These are phyloP conservation scores for Porphyrio hochstetteri DNA, from an alignment of 2,113 vertebrate species.

Conservation along the genomic window DNA sequence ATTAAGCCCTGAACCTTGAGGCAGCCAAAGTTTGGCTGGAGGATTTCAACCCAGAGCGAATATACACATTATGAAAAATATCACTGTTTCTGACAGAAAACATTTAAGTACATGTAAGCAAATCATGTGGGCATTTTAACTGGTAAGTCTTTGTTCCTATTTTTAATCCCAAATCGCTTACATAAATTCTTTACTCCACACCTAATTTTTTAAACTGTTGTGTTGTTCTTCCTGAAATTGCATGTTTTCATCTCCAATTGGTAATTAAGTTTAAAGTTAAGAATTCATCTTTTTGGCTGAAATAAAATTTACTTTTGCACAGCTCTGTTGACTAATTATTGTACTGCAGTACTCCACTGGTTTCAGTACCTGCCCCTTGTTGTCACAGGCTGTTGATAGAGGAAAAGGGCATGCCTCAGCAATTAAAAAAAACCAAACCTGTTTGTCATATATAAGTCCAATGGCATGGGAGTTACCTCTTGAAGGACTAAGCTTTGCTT, in stretches of 20 bases:
- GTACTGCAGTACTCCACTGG: neutral
- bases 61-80: neutral
- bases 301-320: neutral
- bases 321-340: neutral
- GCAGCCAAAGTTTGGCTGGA: neutral
- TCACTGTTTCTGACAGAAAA: neutral
- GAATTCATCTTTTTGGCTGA: neutral
- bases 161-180: neutral
- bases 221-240: neutral
- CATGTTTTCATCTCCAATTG: neutral
- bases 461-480: neutral
- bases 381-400: neutral
- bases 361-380: accelerated
- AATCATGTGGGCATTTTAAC: neutral
- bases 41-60: neutral
- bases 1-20: neutral
- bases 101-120: neutral
- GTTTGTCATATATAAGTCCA: neutral
- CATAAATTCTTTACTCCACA: neutral
- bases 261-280: neutral
- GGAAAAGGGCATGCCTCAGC: neutral
- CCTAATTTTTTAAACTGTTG: neutral
- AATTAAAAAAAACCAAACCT: neutral
- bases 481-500: neutral
- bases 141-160: neutral